A percentile compares a stretch with the other conserved stretches of the same genome.
phyloP scores from a whole-genome alignment of 2,888 invertebrate genomes.

The Fragum sueziense region DNA sequence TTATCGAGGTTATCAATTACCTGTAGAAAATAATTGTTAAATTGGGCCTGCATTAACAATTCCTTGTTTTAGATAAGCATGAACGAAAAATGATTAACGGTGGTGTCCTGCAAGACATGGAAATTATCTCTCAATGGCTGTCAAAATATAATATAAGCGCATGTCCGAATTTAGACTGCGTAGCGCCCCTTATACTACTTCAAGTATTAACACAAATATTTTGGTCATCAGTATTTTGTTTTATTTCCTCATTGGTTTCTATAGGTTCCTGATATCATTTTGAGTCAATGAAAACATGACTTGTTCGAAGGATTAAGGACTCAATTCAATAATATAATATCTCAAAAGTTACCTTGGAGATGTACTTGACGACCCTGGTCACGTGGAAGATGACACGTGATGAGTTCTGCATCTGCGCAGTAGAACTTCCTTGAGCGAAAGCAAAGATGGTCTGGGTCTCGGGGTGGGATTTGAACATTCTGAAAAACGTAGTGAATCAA shows the following conservation, averaged over 20 bases:
- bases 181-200: no score
- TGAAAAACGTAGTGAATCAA: no score
- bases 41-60: no score
- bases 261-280: background rate
- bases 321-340: no score
- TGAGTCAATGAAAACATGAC: background rate
- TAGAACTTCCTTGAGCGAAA: conserved; percentile 36
- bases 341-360: conserved; percentile 39
- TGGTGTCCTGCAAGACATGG: no score
- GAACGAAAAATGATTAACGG: no score
- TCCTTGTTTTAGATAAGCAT: no score
- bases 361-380: conserved; percentile 44
- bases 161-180: no score
- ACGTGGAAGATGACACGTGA: conserved; percentile 49
- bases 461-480: conserved; percentile 36
- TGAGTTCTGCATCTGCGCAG: conserved; percentile 48
- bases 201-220: no score
- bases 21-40: background rate
- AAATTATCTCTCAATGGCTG: no score
- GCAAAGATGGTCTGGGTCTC: conserved; percentile 41
- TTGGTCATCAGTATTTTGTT: background rate
- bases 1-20: conserved; percentile 41
- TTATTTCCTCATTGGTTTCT: background rate
- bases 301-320: background rate
- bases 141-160: no score